Evolutionary conservation across 2,113 vertebrate genomes (phyloP).

Genomic region (Actenoides lindsayi): DNA sequence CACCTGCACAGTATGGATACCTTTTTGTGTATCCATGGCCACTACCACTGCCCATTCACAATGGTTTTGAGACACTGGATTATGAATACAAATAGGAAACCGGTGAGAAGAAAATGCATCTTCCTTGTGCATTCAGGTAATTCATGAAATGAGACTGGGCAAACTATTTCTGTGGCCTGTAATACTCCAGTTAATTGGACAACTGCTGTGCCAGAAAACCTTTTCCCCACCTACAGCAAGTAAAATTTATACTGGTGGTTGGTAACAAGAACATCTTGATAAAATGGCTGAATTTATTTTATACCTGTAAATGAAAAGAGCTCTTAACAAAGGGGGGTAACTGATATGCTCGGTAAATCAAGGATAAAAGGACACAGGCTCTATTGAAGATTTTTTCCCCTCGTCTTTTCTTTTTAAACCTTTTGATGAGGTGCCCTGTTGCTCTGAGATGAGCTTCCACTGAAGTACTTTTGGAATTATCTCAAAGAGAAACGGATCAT

Average conservation of each 20-base stretch:
- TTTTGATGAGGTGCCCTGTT: slow-evolving; percentile 69
- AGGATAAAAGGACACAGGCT: slow-evolving; percentile 63
- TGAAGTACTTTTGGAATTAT: slow-evolving; percentile 61
- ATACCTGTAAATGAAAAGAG: slow-evolving; percentile 67
- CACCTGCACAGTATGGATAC: neutral
- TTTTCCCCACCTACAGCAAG: slow-evolving; percentile 39
- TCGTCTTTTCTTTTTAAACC: slow-evolving; percentile 50
- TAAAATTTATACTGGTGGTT: slow-evolving; percentile 67
- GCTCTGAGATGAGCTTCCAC: slow-evolving; percentile 55
- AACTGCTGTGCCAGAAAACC: slow-evolving; percentile 66
- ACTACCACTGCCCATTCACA: neutral
- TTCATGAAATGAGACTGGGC: slow-evolving; percentile 11
- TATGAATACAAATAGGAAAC: neutral
- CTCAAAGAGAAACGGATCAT: slow-evolving; percentile 63
- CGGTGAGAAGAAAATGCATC: slow-evolving; percentile 8
- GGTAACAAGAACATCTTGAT: slow-evolving; percentile 72
- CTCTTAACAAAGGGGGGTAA: slow-evolving; percentile 69
- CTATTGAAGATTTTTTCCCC: slow-evolving; percentile 61
- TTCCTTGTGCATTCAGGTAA: neutral
- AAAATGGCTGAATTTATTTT: slow-evolving; percentile 70
- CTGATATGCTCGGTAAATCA: slow-evolving; percentile 65
- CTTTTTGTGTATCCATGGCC: neutral
- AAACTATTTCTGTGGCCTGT: slow-evolving; percentile 33
- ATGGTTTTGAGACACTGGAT: neutral
- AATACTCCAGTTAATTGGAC: slow-evolving; percentile 66